A percentile compares a stretch with the other conserved stretches of the same genome.
These are phyloP conservation scores for Atrichornis clamosus DNA, from an alignment of 2,113 vertebrate species.

Conservation along the genomic window DNA sequence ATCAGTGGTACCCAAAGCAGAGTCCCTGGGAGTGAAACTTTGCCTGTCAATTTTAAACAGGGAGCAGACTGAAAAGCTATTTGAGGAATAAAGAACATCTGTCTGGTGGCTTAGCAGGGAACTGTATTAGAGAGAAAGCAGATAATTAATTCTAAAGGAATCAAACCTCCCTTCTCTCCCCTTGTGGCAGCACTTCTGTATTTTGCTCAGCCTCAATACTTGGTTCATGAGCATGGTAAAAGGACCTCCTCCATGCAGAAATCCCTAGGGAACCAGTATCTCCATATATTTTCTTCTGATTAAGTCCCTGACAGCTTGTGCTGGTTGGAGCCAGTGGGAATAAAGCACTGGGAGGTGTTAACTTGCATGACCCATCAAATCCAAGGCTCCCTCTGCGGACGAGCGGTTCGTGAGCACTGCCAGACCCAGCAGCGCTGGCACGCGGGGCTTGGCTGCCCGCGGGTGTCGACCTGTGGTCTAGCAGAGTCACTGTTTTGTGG, in stretches of 20 bases:
- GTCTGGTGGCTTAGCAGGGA: background rate
- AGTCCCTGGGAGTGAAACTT: background rate
- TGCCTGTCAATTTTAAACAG: background rate
- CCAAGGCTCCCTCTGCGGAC: rapidly evolving
- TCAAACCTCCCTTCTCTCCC: background rate
- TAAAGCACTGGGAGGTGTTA: background rate
- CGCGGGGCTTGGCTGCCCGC: rapidly evolving
- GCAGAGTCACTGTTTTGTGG: rapidly evolving
- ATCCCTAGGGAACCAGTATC: background rate
- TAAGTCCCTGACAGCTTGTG: background rate
- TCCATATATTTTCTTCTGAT: background rate
- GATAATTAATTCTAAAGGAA: background rate
- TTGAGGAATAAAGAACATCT: background rate
- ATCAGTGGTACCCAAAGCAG: background rate
- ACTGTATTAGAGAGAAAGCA: background rate
- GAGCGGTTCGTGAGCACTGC: background rate
- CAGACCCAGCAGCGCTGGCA: background rate
- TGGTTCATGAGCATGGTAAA: rapidly evolving
- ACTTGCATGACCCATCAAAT: background rate
- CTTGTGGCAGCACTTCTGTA: rapidly evolving
- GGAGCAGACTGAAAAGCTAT: background rate
- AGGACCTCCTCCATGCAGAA: background rate
- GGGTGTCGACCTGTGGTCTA: rapidly evolving
- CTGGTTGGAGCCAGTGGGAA: background rate
- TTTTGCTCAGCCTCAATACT: background rate